These are phyloP conservation scores for Mareca penelope DNA, from an alignment of 2,797 vertebrate species.

Conservation along the genomic window DNA sequence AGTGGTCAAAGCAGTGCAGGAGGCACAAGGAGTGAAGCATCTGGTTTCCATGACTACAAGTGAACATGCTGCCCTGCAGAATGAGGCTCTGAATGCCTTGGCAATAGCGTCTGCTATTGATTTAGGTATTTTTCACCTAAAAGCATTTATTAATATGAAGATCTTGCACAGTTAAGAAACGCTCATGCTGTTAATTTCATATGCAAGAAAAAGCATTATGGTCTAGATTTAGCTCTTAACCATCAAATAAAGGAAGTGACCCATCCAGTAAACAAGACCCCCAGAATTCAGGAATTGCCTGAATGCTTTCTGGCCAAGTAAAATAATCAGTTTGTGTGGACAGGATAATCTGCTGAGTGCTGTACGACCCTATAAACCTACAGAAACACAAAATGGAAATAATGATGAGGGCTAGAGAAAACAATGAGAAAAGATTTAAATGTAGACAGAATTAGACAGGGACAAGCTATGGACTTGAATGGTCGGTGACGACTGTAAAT, in stretches of 20 bases:
- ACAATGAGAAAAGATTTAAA: background rate
- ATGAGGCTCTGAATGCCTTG: conserved; percentile 88
- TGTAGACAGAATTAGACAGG: background rate
- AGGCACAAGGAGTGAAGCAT: conserved; percentile 85
- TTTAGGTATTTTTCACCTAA: conserved; percentile 76
- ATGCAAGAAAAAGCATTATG: accelerated
- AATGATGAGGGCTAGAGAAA: background rate
- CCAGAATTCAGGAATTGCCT: background rate
- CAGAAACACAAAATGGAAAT: background rate
- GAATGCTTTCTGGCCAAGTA: background rate
- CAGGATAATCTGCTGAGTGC: background rate
- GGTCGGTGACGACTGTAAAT: background rate
- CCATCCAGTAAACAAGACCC: background rate
- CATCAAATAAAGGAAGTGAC: background rate
- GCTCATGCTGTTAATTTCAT: background rate
- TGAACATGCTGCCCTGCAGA: conserved; percentile 88
- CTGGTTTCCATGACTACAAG: conserved; percentile 89
- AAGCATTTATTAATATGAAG: background rate
- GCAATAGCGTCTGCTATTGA: conserved; percentile 86
- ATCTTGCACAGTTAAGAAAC: too few species aligned
- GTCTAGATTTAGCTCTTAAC: background rate
- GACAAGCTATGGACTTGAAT: background rate
- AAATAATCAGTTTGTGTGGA: background rate
- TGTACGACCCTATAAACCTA: background rate
- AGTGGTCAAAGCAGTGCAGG: conserved; percentile 84